Evolutionary conservation across 1,140 invertebrate genomes (phyloP).

Genomic region (Rhizoglyphus robini): DNA sequence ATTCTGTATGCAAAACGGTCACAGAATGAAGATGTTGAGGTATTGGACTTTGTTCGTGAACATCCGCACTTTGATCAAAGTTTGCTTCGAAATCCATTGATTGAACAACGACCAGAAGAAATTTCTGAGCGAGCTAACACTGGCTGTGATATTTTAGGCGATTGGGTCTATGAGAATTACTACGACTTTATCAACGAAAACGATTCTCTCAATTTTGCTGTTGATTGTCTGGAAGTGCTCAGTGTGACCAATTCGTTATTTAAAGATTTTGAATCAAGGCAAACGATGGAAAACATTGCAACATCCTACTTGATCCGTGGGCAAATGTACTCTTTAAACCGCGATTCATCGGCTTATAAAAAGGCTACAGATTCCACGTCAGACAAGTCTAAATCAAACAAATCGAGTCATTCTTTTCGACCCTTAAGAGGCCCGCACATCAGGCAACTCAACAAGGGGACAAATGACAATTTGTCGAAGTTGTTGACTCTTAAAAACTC

Average conservation of each 20-base stretch:
- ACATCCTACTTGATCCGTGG: background rate
- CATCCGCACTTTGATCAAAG: background rate
- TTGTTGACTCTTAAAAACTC: background rate
- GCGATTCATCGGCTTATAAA: background rate
- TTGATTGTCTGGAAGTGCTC: background rate
- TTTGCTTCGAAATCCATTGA: background rate
- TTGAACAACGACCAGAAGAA: background rate
- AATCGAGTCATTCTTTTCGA: background rate
- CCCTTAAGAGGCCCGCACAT: background rate
- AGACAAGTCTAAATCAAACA: background rate
- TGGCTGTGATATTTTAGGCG: background rate
- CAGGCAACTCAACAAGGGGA: background rate
- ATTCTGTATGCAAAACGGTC: constrained; percentile 18
- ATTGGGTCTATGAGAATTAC: constrained; percentile 15
- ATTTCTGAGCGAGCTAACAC: background rate
- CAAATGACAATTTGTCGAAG: background rate
- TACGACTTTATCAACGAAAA: background rate
- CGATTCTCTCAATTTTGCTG: background rate
- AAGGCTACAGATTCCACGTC: background rate
- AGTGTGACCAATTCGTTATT: background rate
- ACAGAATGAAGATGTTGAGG: background rate
- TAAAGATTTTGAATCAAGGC: background rate
- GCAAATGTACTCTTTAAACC: background rate
- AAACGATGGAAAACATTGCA: background rate
- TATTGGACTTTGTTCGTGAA: background rate